Percentiles rank a stretch among this genome's conserved stretches.
These are phyloP conservation scores for Gibbula magus DNA, from an alignment of 2,888 invertebrate species.

Conservation along the genomic window DNA sequence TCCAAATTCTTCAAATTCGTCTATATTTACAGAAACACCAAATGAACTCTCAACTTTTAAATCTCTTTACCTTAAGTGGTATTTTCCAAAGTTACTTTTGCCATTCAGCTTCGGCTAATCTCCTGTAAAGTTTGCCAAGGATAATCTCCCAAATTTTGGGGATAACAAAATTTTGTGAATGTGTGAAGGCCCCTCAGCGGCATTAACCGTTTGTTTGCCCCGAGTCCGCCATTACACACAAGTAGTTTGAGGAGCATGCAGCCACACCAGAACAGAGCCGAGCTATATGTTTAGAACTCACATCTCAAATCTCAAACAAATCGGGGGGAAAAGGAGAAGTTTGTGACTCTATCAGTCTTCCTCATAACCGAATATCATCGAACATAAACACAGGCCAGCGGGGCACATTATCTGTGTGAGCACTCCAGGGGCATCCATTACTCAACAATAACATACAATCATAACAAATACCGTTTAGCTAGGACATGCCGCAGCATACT, in stretches of 20 bases:
- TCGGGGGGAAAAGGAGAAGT: not conserved
- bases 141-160: not conserved
- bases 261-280: not conserved
- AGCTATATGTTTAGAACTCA: not conserved
- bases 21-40: not conserved
- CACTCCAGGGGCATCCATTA: not conserved
- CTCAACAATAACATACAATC: not conserved
- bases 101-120: not conserved
- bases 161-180: slow-evolving; percentile 7
- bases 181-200: not conserved
- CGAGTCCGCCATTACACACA: not conserved
- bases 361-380: not conserved
- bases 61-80: not conserved
- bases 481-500: not conserved
- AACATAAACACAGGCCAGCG: not conserved
- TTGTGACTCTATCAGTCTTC: not conserved
- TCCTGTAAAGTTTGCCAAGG: not conserved
- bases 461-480: not conserved
- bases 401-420: not conserved
- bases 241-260: not conserved
- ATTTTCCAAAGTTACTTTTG: not conserved
- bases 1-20: not conserved
- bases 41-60: not conserved
- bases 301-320: not conserved
- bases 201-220: not conserved